Base-by-base conservation (phyloP, 2,888 invertebrate species). In the Spatulosminthurus flaviceps region DNA sequence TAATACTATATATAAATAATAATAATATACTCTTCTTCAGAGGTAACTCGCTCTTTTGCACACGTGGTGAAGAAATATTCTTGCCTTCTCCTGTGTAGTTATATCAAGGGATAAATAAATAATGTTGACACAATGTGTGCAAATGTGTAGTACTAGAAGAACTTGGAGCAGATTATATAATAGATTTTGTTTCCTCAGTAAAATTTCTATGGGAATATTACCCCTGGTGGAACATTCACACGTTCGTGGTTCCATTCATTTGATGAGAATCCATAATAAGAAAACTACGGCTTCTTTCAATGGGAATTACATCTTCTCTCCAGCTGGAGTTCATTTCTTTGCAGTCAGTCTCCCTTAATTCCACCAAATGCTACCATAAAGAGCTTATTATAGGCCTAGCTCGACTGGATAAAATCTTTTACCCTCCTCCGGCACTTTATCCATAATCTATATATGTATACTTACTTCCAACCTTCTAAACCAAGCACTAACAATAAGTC, bases 221-320 rank as follows among this genome's bases (percentile, higher is more conserved):
- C n/a, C 51, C 16, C 51, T n/a, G 9, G 2, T 51, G 51, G 51
- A 51, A 51, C 51, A 51, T 51, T 51, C 51, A 51, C 51, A 51
- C 51, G 51, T 16, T n/a, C 51, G 51, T 51, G 51, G 51, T 51
- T 51, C 51, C 51, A 19, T 51, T 51, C 51, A 51, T 51, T 51
- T 51, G 51, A 51, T 51, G 51, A 51, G 51, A 51, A 51, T 51
- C 51, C 51, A 51, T 51, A 51, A 51, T 51, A 51, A 51, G 51
- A 13, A 51, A 51, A 51, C 51, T 51, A 51, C 51, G 51, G 51
- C 51, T 51, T 51, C 51, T n/a, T 51, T 51, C 51, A 51, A 51
- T 51, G 51, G 51, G 51, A 51, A 51, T 51, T 51, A 16, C 51
- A 19, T 19, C 51, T 11, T 51, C n/a, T n/a, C 51, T 51, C 51